phyloP scores from a whole-genome alignment of 1,140 invertebrate genomes.

The Drosophila paulistorum region DNA sequence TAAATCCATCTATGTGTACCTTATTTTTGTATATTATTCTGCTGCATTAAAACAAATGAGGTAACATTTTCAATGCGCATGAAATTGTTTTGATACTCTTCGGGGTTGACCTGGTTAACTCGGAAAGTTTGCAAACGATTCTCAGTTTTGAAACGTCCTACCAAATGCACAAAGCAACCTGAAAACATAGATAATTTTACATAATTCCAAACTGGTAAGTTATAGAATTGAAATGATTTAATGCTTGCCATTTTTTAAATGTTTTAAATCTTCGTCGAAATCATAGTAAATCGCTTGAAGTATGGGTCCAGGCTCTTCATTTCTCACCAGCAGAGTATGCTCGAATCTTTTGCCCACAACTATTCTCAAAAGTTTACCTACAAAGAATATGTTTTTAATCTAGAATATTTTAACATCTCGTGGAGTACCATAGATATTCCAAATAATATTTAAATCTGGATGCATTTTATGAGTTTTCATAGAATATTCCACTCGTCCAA shows the following conservation, averaged over 20 bases:
- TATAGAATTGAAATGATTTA: background rate
- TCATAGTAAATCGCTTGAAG: constrained; percentile 71
- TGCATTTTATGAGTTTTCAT: constrained; percentile 65
- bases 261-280: constrained; percentile 48
- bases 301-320: constrained; percentile 57
- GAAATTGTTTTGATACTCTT: constrained; percentile 48
- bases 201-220: background rate
- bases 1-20: background rate
- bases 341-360: constrained; percentile 61
- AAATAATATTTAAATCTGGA: constrained; percentile 62
- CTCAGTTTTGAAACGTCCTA: constrained; percentile 56
- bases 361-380: constrained; percentile 68
- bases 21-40: constrained; percentile 51
- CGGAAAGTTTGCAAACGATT: constrained; percentile 67
- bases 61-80: constrained; percentile 61
- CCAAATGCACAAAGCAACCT: constrained; percentile 63
- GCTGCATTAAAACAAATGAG: constrained; percentile 63
- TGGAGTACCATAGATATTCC: constrained; percentile 70
- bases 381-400: background rate
- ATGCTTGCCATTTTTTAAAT: constrained; percentile 37
- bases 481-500: constrained; percentile 69
- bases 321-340: constrained; percentile 60
- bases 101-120: constrained; percentile 43
- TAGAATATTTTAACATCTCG: background rate
- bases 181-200: background rate